Evolutionary conservation across 2,888 invertebrate genomes (phyloP).

Genomic region (Didymodactylos carnosus): DNA sequence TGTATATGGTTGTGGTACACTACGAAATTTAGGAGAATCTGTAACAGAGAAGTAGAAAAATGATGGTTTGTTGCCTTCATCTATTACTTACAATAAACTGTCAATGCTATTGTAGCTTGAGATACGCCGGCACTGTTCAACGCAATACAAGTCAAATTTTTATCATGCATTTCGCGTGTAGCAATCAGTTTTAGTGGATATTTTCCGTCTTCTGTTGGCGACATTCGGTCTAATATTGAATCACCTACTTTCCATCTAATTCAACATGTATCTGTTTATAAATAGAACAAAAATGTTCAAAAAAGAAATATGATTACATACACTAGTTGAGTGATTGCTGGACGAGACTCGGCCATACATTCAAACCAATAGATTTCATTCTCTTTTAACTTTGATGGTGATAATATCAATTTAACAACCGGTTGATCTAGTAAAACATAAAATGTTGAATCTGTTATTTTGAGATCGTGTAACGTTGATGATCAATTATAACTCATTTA

Average conservation of each 20-base stretch:
- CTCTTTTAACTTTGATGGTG: background rate
- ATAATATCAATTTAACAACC: background rate
- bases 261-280: no score
- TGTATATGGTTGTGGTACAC: background rate
- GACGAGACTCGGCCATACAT: background rate
- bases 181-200: background rate
- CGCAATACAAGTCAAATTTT: background rate
- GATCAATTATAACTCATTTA: no score
- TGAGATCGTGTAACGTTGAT: background rate
- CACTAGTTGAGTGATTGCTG: background rate
- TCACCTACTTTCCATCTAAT: background rate
- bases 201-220: background rate
- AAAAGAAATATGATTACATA: background rate
- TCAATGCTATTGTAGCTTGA: background rate
- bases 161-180: background rate
- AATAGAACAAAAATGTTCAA: no score
- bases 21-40: conserved; percentile 3
- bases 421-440: background rate
- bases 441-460: background rate
- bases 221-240: background rate
- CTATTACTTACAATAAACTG: background rate
- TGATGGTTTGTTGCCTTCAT: no score
- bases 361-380: background rate
- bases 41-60: background rate
- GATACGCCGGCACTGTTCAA: background rate